Evolutionary conservation across 2,113 vertebrate genomes (phyloP).

Genomic region (Pseudopodoces humilis): DNA sequence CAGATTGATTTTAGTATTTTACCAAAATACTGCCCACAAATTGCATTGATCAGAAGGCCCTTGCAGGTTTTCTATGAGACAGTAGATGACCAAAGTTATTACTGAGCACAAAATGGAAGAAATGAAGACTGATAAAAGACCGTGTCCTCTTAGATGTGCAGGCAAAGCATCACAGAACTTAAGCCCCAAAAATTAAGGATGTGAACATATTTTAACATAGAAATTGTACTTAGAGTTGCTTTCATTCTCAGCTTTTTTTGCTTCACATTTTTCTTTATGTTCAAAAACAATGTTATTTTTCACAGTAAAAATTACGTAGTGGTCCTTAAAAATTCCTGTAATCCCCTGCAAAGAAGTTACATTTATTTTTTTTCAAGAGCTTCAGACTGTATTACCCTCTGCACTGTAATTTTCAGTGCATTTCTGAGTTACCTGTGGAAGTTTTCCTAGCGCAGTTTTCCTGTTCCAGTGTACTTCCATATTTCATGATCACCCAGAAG

Average conservation of each 20-base stretch:
- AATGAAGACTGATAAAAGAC: not conserved
- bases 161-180: not conserved
- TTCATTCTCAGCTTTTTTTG: not conserved
- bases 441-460: slow-evolving; percentile 54
- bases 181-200: not conserved
- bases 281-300: not conserved
- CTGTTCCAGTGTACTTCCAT: slow-evolving; percentile 67
- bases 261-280: slow-evolving; percentile 1
- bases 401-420: slow-evolving; percentile 60
- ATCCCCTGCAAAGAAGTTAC: not conserved
- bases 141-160: not conserved
- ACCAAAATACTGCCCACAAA: not conserved
- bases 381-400: slow-evolving; percentile 24
- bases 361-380: not conserved
- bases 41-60: not conserved
- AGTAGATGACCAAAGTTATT: not conserved
- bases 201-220: not conserved
- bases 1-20: not conserved
- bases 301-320: not conserved
- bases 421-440: slow-evolving; percentile 42
- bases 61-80: not conserved
- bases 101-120: not conserved
- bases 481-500: slow-evolving; percentile 70
- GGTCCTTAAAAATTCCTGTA: not conserved
- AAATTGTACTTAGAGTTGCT: not conserved